Conservation (phyloP, 1,140 invertebrate species). For the Neodiprion lecontei region DNA sequence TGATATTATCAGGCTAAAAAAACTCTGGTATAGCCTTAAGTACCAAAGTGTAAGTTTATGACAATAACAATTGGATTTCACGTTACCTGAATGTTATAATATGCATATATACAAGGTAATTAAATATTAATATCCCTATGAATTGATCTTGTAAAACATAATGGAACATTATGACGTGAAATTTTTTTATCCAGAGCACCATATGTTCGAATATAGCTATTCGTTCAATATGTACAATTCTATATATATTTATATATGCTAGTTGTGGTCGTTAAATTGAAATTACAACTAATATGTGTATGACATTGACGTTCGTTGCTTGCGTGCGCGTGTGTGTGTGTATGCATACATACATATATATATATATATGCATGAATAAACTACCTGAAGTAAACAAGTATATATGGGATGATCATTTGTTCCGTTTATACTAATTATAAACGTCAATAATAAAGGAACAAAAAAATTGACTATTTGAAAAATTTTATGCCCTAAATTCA, state of each 20-base stretch:
- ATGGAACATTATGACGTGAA: slow-evolving; percentile 46
- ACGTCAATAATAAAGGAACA: slow-evolving; percentile 55
- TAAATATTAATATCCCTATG: slow-evolving; percentile 36
- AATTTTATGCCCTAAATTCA: slow-evolving; percentile 54
- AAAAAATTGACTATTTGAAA: slow-evolving; percentile 59
- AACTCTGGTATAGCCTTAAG: slow-evolving; percentile 7
- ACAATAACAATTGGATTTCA: slow-evolving; percentile 18
- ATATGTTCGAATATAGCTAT: slow-evolving; percentile 34
- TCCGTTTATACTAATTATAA: slow-evolving; percentile 25
- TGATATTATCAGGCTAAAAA: slow-evolving; percentile 46
- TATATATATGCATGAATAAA: no score
- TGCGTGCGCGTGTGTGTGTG: not conserved
- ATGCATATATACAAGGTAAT: slow-evolving; percentile 30
- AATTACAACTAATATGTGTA: not conserved
- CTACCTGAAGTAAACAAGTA: no score
- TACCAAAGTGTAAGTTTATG: not conserved
- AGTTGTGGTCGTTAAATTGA: not conserved
- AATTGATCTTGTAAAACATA: slow-evolving; percentile 23
- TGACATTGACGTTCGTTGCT: slow-evolving; percentile 4
- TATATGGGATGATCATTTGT: not conserved
- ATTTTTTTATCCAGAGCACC: slow-evolving; percentile 49
- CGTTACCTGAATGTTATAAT: slow-evolving; percentile 36
- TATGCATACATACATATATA: no score
- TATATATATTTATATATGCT: slow-evolving; percentile 7
- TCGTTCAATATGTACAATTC: slow-evolving; percentile 42